phyloP scores from a whole-genome alignment of 2,888 invertebrate species.

The Aquatica leii region DNA sequence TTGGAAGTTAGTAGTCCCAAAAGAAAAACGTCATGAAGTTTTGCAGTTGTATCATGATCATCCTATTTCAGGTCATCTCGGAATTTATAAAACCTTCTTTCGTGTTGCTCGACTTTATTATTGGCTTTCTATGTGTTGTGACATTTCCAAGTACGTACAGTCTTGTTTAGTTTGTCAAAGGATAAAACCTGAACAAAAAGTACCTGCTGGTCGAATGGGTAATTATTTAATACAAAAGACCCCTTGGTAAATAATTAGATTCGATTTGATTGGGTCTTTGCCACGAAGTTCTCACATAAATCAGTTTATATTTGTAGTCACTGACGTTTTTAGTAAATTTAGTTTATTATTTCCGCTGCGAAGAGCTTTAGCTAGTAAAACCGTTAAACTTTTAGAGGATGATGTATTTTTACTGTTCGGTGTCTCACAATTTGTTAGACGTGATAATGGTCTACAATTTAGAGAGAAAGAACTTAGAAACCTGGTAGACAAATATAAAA shows the following conservation, averaged over 20 bases:
- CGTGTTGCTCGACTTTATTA: conserved; percentile 37
- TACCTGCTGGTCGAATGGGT: not conserved
- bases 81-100: conserved; percentile 41
- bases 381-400: conserved; percentile 26
- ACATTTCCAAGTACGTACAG: conserved; percentile 18
- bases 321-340: too few relatives aligned
- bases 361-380: conserved; percentile 16
- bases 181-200: not conserved
- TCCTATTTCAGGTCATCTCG: conserved; percentile 41
- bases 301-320: conserved; percentile 31
- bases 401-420: too few relatives aligned
- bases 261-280: conserved; percentile 27
- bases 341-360: conserved; percentile 29
- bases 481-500: conserved; percentile 13
- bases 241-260: conserved; percentile 25
- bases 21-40: conserved; percentile 18
- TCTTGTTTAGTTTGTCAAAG: conserved; percentile 22
- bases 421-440: too few relatives aligned
- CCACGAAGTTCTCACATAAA: conserved; percentile 16
- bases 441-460: conserved; percentile 37
- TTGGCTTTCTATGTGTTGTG: conserved; percentile 45
- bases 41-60: conserved; percentile 23
- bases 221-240: not conserved
- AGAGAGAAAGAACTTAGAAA: conserved; percentile 16
- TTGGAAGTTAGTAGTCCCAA: conserved; percentile 32